phyloP scores from a whole-genome alignment of 2,888 invertebrate genomes.

The Heliconius ismenius region DNA sequence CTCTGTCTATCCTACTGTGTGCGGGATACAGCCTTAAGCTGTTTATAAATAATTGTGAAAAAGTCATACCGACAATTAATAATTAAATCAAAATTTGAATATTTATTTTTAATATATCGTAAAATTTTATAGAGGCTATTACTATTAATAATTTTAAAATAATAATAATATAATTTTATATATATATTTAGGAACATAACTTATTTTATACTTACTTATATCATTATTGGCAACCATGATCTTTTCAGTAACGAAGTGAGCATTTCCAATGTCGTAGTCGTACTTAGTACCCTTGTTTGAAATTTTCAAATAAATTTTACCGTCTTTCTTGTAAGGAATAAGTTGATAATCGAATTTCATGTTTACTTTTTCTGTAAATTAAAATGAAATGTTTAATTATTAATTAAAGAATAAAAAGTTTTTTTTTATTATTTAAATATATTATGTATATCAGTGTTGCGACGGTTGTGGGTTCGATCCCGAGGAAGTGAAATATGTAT shows the following conservation, averaged over 20 bases:
- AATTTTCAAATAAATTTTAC: conserved; percentile 9
- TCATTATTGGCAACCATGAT: conserved; percentile 21
- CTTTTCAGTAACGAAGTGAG: conserved; percentile 21
- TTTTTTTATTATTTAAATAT: background rate
- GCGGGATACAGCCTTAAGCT: no score
- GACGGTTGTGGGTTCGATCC: no score
- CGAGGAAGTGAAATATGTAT: no score
- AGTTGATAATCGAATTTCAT: conserved; percentile 3
- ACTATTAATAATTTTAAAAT: no score
- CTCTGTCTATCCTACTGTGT: no score
- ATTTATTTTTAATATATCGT: no score
- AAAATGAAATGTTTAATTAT: background rate
- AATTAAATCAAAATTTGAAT: no score
- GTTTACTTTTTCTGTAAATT: conserved; percentile 25
- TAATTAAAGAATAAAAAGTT: background rate
- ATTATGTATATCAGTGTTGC: no score
- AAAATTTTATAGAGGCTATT: no score
- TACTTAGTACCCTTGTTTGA: conserved; percentile 1
- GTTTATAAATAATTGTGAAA: background rate
- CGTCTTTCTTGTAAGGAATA: conserved; percentile 21
- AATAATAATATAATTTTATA: no score
- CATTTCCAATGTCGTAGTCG: conserved; percentile 23
- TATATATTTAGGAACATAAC: no score
- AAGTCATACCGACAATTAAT: background rate
- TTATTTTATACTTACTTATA: conserved; percentile 27